Base-by-base conservation (phyloP, 2,113 vertebrate genomes). In the Hydrochoerus hydrochaeris region DNA sequence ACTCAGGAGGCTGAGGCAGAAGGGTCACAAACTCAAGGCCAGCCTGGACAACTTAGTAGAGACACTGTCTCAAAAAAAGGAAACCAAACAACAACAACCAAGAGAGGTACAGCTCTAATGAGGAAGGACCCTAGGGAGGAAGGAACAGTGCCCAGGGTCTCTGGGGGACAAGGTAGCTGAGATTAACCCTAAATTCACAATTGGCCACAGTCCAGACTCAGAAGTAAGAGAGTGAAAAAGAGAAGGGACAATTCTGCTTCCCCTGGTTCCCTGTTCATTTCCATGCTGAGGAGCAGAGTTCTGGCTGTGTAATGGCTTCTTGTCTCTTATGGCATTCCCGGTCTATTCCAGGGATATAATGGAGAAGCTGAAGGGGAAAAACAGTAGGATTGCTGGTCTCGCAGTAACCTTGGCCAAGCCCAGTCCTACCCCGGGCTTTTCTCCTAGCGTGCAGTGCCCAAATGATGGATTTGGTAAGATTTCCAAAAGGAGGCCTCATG, bases 381-480 rank as follows among this genome's bases (percentile, higher is more conserved):
- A 97, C 41, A 97, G 94, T 1, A 97, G 99, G 26, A 98, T 99
- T 63, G 99, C 99, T 0, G 99, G 99, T 14, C 99, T 99, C 4
- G 99, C 99, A 0, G 99, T 99, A 80, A 97, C 99, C 24, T 11
- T 98, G 13, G 97, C 99, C 44, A 99, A 98, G 63, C 95, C 98
- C 0, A 98, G 93, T 38, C 99, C 99, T 0, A 0, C 86, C 0
- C 32, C 92, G 0, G 98, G 98, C 0, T 99, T 99, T 97, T 99
- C 99, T 22, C 99, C 99, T 0, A 99, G 99, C 62, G 97, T 98
- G 44, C 95, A 98, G 7, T 99, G 99, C 88, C 99, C 99, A 97
- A 99, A 99, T 1, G 99, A 99, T 93, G 99, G 98, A 0, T 99
- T 99, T 83, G 99, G 99, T 99, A 95, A 99, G 99, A n/a, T 69